Percentiles rank a stretch among this genome's conserved stretches.
phyloP scores from a whole-genome alignment of 2,888 invertebrate genomes.

The Caenorhabditis japonica region DNA sequence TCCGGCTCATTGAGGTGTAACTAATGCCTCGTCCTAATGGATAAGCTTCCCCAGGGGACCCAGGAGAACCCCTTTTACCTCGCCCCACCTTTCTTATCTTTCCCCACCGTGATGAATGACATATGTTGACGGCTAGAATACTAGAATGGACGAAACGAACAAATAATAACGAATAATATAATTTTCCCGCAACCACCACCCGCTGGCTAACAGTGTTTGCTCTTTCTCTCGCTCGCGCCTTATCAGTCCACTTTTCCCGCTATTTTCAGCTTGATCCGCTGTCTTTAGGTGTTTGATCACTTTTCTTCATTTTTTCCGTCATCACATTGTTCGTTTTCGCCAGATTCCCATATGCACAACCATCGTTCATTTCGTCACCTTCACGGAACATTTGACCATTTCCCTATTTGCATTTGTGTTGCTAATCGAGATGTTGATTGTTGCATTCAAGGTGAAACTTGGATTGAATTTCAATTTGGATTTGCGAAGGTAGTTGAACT shows the following conservation, averaged over 20 bases:
- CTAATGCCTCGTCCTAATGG: conserved; percentile 9
- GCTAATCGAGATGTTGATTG: conserved; percentile 4
- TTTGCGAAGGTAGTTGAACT: too few relatives aligned
- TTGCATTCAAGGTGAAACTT: too few relatives aligned
- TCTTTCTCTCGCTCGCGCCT: not conserved
- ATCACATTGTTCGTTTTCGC: conserved; percentile 12
- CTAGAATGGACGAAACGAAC: too few relatives aligned
- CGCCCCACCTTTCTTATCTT: not conserved
- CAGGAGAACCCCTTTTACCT: not conserved
- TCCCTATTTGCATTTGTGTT: too few relatives aligned
- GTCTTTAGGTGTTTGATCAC: not conserved
- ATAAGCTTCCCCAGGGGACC: conserved; percentile 5
- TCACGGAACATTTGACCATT: conserved; percentile 3
- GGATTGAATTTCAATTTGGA: too few relatives aligned
- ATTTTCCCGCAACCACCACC: not conserved
- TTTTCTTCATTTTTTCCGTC: not conserved
- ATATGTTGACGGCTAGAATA: too few relatives aligned
- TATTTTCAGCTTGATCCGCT: conserved; percentile 8
- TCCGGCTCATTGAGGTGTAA: conserved; percentile 13
- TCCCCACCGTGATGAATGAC: too few relatives aligned
- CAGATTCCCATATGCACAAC: too few relatives aligned
- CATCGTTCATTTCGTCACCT: conserved; percentile 6
- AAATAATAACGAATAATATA: conserved; percentile 1
- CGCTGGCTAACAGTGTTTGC: too few relatives aligned
- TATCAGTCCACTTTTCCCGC: not conserved